Conservation (phyloP, 2,113 vertebrate genomes). For the Silurus asotus region DNA sequence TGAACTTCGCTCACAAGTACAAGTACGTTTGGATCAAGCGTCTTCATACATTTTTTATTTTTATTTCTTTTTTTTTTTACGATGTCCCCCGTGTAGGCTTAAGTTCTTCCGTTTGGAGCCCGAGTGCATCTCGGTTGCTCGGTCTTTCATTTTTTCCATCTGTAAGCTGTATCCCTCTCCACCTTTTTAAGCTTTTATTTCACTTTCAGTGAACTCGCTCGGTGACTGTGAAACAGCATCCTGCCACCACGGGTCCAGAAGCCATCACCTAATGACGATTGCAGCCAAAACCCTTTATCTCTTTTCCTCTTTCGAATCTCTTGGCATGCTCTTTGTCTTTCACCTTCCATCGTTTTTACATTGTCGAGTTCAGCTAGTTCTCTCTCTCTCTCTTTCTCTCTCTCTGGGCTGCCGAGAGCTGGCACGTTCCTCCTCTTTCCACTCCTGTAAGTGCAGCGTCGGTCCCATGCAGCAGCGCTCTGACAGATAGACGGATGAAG, state of each 20-base stretch:
- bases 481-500: conserved; percentile 22
- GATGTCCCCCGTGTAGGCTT: not conserved
- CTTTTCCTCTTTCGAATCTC: not conserved
- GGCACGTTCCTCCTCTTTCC: conserved; percentile 23
- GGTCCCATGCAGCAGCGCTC: not conserved
- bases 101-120: not conserved
- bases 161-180: not conserved
- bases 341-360: not conserved
- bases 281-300: not conserved
- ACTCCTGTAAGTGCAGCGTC: conserved; percentile 13
- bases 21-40: not conserved
- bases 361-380: no score
- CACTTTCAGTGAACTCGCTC: not conserved
- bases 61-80: not conserved
- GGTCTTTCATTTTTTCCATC: not conserved
- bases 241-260: conserved; percentile 18
- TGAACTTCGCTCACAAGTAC: not conserved
- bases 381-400: not conserved
- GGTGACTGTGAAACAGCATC: not conserved
- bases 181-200: not conserved
- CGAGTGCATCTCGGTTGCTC: not conserved
- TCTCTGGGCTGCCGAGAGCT: not conserved
- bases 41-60: not conserved
- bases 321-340: not conserved
- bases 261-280: not conserved